A percentile compares a stretch with the other conserved stretches of the same genome.
These are phyloP conservation scores for Chymomyza costata DNA, from an alignment of 1,140 invertebrate genomes.

Conservation along the genomic window DNA sequence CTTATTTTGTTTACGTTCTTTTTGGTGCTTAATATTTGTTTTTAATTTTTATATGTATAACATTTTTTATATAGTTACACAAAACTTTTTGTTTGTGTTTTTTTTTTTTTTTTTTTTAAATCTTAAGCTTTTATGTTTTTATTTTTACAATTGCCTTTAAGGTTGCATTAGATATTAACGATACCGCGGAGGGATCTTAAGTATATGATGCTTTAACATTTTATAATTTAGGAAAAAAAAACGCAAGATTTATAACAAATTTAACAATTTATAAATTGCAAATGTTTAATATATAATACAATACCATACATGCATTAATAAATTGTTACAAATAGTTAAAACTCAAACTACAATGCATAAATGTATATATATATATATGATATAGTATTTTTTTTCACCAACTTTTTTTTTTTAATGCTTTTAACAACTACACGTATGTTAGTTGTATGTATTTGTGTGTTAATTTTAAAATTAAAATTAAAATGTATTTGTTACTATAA, in stretches of 20 bases:
- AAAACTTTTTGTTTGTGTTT: constrained; percentile 2
- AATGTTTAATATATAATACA: constrained; percentile 28
- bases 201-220: constrained; percentile 29
- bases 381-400: too few species aligned
- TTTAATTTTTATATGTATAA: neutral
- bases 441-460: constrained; percentile 3
- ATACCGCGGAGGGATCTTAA: constrained; percentile 42
- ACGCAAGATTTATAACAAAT: too few species aligned
- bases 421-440: constrained; percentile 1
- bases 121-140: constrained; percentile 1
- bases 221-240: constrained; percentile 41
- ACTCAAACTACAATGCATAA: constrained; percentile 20
- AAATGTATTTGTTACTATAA: constrained; percentile 29
- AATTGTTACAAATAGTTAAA: constrained; percentile 13
- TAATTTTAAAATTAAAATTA: constrained; percentile 1
- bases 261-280: constrained; percentile 13
- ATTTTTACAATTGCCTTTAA: constrained; percentile 28
- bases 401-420: constrained; percentile 8
- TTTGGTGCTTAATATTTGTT: neutral
- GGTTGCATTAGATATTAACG: constrained; percentile 16
- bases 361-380: constrained; percentile 8
- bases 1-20: neutral
- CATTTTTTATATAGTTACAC: neutral
- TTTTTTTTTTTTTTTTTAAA: constrained; percentile 11
- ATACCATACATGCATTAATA: constrained; percentile 9